Base-by-base conservation (phyloP, 2,113 vertebrate genomes). In the Fregata magnificens region DNA sequence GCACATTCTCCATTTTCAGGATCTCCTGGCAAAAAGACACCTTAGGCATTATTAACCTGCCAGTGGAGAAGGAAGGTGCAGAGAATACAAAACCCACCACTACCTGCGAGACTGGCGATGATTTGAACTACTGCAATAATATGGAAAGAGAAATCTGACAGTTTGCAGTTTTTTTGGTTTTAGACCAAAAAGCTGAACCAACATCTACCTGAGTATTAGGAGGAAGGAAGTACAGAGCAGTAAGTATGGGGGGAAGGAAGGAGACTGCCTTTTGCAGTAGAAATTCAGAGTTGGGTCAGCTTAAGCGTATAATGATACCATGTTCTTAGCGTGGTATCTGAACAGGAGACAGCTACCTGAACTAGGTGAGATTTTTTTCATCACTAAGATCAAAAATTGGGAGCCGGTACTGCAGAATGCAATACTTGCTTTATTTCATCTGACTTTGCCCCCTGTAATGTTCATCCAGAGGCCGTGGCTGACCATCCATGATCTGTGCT, bases 281-380 rank as follows among this genome's bases (percentile, higher is more conserved):
- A 47, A 73, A 56, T 7, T 20, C 29, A 65, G 66, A 85, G 65
- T 2, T 47, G 62, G 55, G n/a, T 29, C 65, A 32, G 3, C 12
- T 34, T 7, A 4, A 6, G 45, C 2, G 24, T 0, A 2, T 16
- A 45, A 20, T 1, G 14, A 26, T 9, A 50, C 7, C 67, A 15
- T 0, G 1, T 25, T 50, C 34, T 32, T 8, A 19, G 45, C 2
- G 28, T 7, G 10, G 47, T 3, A 7, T 3, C 71, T 34, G 34
- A 42, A 11, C 36, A 49, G 61, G 53, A 69, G 53, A 17, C 31
- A 5, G 40, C 29, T 1, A 58, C 55, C 42, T 24, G 38, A 61
- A 12, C 4, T 6, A 59, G 50, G n/a, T 10, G 53, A 73, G 34
- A 40, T 7, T 50, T 26, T 50, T 26, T 26, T 21, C 38, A 72